These are phyloP conservation scores for Smutsia gigantea DNA, from an alignment of 2,797 vertebrate genomes.

Conservation along the genomic window DNA sequence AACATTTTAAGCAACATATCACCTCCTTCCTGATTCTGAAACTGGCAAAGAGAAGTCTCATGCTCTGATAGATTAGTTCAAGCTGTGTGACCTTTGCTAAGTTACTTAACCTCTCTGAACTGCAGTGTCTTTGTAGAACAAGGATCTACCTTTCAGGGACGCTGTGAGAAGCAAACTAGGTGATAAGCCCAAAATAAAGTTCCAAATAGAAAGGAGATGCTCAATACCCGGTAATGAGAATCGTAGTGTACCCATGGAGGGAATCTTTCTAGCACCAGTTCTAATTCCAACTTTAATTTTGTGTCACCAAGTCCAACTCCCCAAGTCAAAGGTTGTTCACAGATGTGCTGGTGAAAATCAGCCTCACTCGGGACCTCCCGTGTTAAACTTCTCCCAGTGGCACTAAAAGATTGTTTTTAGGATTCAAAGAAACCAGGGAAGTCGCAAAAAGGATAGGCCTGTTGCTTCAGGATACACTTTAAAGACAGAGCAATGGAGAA, in stretches of 20 bases:
- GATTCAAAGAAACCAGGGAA: not conserved
- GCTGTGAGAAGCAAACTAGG: not conserved
- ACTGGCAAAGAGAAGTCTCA: not conserved
- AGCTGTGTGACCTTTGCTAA: not conserved
- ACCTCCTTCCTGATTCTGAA: not conserved
- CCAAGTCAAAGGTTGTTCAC: not conserved
- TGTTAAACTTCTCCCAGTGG: not conserved
- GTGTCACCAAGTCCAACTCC: too few relatives aligned
- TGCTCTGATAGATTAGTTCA: not conserved
- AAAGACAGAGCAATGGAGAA: not conserved
- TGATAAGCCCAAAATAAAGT: too few relatives aligned
- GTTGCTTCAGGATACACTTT: rapidly evolving
- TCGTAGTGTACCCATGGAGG: rapidly evolving
- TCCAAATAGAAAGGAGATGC: not conserved
- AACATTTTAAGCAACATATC: constrained; percentile 11
- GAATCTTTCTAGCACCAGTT: too few relatives aligned
- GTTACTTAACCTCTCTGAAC: constrained; percentile 22
- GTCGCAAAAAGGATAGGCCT: not conserved
- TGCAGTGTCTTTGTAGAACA: not conserved
- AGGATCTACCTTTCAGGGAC: not conserved
- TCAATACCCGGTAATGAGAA: rapidly evolving
- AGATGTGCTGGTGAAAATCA: not conserved
- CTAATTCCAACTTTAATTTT: too few relatives aligned
- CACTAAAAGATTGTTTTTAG: not conserved
- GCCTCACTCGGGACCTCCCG: not conserved